Evolutionary conservation across 2,113 vertebrate genomes (phyloP).

Genomic region (Dipodomys merriami): DNA sequence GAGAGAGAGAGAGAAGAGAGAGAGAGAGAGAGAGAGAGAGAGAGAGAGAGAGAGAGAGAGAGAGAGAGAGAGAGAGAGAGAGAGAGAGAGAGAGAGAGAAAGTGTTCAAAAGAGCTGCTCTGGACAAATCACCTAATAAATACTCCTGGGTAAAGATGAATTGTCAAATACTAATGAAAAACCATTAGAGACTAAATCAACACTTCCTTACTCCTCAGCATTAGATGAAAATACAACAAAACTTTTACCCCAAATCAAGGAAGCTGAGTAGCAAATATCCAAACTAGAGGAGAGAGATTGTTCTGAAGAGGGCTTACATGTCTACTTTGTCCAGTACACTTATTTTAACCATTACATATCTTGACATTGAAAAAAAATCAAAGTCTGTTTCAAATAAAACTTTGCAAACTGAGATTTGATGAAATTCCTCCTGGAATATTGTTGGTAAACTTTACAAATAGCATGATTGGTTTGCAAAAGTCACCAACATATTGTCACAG

Average conservation of each 20-base stretch:
- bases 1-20: too few relatives aligned
- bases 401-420: conserved; percentile 32
- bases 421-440: not conserved
- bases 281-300: not conserved
- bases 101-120: not conserved
- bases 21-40: too few relatives aligned
- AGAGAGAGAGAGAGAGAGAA: too few relatives aligned
- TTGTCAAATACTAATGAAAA: conserved; percentile 15
- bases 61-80: too few relatives aligned
- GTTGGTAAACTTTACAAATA: conserved; percentile 60
- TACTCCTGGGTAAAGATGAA: not conserved
- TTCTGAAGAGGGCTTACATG: not conserved
- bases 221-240: conserved; percentile 15
- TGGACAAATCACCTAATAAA: not conserved
- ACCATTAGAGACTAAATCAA: not conserved
- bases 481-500: conserved; percentile 36
- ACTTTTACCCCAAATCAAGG: conserved; percentile 6
- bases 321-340: not conserved
- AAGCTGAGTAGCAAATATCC: not conserved
- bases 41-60: too few relatives aligned
- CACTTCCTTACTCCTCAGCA: not conserved
- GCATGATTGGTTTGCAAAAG: conserved; percentile 42
- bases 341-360: conserved; percentile 39
- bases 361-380: conserved; percentile 45
- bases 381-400: conserved; percentile 58